Conservation (phyloP, 2,113 vertebrate species). For the Steatornis caripensis region DNA sequence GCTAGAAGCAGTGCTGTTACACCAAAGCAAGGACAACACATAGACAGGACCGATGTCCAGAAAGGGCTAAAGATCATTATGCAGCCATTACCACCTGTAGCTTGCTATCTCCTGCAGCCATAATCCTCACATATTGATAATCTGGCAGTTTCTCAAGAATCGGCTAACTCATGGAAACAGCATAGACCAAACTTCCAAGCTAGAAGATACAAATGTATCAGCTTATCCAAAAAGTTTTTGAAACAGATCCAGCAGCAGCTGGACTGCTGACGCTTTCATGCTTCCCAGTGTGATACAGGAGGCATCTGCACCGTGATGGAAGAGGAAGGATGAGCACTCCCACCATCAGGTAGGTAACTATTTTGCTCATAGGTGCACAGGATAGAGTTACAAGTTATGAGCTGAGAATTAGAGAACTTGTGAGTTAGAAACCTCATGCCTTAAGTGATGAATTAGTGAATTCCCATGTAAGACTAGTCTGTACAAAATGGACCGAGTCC, state of each 20-base stretch:
- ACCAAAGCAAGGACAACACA: background rate
- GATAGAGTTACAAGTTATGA: background rate
- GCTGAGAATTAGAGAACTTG: background rate
- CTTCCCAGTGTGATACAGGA: background rate
- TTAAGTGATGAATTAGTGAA: background rate
- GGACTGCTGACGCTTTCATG: background rate
- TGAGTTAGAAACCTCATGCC: background rate
- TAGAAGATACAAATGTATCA: background rate
- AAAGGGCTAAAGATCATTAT: background rate
- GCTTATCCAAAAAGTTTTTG: background rate
- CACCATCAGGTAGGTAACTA: background rate
- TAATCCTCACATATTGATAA: background rate
- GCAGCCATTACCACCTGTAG: background rate
- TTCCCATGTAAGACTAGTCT: background rate
- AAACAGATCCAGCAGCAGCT: background rate
- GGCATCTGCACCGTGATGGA: background rate
- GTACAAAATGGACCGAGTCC: background rate
- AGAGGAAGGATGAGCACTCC: background rate
- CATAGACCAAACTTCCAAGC: background rate
- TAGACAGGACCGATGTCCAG: background rate
- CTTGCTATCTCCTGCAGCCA: background rate
- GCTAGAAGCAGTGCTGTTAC: accelerated
- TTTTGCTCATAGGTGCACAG: background rate
- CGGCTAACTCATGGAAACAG: background rate
- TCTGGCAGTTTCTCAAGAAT: background rate